Conservation (phyloP, 2,113 vertebrate species). For the Sinocyclocheilus anophthalmus region DNA sequence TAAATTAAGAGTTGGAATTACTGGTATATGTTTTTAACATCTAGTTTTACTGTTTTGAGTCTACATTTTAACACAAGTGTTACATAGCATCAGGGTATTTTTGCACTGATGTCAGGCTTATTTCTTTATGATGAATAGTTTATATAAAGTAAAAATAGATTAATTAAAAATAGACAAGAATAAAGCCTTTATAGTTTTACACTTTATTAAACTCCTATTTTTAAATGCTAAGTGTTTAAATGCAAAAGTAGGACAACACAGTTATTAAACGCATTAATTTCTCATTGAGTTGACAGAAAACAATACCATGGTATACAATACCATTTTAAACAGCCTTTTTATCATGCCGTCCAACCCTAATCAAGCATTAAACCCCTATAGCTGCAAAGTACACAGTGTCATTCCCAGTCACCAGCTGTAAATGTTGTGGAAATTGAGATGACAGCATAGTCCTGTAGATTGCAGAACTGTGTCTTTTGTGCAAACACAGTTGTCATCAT, state of each 20-base stretch:
- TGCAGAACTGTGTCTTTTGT: neutral
- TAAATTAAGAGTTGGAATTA: neutral
- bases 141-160: neutral
- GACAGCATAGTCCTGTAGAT: neutral
- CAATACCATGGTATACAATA: neutral
- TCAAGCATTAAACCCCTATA: neutral
- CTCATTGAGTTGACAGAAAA: too few relatives aligned
- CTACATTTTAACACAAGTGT: neutral
- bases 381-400: neutral
- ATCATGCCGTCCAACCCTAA: neutral
- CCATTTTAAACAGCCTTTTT: neutral
- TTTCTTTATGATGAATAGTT: neutral
- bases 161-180: neutral
- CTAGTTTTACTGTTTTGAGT: neutral
- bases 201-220: neutral
- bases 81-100: neutral
- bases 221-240: neutral
- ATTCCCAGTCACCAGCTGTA: neutral
- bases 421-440: neutral
- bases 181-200: neutral
- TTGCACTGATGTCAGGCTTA: neutral
- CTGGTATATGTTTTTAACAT: neutral
- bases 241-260: neutral
- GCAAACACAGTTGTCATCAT: neutral
- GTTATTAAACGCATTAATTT: neutral